phyloP scores from a whole-genome alignment of 2,888 invertebrate species.

The Ormyrus nitidulus region DNA sequence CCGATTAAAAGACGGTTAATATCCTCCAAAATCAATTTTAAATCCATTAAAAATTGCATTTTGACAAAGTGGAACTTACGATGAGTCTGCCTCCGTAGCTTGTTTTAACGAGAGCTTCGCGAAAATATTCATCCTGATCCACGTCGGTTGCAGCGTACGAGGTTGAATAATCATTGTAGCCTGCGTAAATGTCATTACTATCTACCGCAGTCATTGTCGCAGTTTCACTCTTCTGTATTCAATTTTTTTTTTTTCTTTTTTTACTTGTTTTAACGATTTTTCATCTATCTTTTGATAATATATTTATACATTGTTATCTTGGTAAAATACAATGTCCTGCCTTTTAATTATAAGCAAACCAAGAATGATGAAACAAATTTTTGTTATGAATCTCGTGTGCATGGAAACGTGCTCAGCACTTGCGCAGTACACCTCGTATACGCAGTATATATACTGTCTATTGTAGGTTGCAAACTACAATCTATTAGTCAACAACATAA shows the following conservation, averaged over 20 bases:
- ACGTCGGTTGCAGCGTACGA: conserved; percentile 80
- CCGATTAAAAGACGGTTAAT: neutral
- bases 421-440: neutral
- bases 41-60: neutral
- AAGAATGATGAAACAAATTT: neutral
- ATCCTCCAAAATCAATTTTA: neutral
- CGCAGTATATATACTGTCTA: too few species aligned
- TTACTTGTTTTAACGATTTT: too few species aligned
- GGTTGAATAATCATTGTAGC: conserved; percentile 38
- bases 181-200: conserved; percentile 32
- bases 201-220: conserved; percentile 40
- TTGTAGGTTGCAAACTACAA: too few species aligned
- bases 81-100: conserved; percentile 84
- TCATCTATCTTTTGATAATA: too few species aligned
- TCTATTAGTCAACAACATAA: too few species aligned
- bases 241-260: too few species aligned
- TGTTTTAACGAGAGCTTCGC: conserved; percentile 83
- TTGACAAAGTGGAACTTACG: conserved; percentile 74
- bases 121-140: conserved; percentile 84
- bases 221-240: neutral
- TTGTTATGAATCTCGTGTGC: conserved; percentile 43
- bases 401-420: conserved; percentile 42
- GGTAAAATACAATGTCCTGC: too few species aligned
- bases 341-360: too few species aligned
- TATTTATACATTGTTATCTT: too few species aligned